These are phyloP conservation scores for Dasysyrphus albostriatus DNA, from an alignment of 2,888 invertebrate genomes.

Conservation along the genomic window DNA sequence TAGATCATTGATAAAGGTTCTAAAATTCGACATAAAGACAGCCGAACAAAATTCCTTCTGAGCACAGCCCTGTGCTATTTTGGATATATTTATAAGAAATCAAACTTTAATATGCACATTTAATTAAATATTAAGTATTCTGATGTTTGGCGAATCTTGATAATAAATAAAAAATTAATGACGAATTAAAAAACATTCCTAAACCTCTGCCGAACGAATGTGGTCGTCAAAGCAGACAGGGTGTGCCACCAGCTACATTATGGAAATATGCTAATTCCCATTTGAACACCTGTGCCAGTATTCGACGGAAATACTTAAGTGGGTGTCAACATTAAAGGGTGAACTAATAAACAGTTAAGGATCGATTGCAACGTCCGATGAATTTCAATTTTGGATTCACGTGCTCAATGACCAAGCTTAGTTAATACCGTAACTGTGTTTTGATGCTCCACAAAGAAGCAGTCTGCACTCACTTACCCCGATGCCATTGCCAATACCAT, in stretches of 20 bases:
- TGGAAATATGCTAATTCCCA: slow-evolving; percentile 67
- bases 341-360: slow-evolving; percentile 75
- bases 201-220: slow-evolving; percentile 14
- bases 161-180: background rate
- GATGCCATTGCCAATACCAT: slow-evolving; percentile 58
- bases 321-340: slow-evolving; percentile 71
- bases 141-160: slow-evolving; percentile 25
- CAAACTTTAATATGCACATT: slow-evolving; percentile 11
- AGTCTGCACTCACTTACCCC: slow-evolving; percentile 23
- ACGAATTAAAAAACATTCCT: slow-evolving; percentile 44
- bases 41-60: too few relatives aligned
- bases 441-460: slow-evolving; percentile 52
- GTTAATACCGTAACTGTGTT: background rate
- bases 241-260: slow-evolving; percentile 51
- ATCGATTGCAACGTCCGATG: slow-evolving; percentile 66
- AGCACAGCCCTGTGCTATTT: background rate
- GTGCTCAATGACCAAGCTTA: slow-evolving; percentile 47
- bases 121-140: background rate
- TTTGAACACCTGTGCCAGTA: slow-evolving; percentile 71
- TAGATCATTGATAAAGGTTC: too few relatives aligned
- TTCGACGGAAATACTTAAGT: slow-evolving; percentile 72
- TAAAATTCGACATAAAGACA: too few relatives aligned
- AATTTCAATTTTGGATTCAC: slow-evolving; percentile 67
- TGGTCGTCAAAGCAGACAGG: slow-evolving; percentile 47
- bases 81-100: background rate